Conservation (phyloP, 2,888 invertebrate genomes). For the Lasioglossum leucozonium region DNA sequence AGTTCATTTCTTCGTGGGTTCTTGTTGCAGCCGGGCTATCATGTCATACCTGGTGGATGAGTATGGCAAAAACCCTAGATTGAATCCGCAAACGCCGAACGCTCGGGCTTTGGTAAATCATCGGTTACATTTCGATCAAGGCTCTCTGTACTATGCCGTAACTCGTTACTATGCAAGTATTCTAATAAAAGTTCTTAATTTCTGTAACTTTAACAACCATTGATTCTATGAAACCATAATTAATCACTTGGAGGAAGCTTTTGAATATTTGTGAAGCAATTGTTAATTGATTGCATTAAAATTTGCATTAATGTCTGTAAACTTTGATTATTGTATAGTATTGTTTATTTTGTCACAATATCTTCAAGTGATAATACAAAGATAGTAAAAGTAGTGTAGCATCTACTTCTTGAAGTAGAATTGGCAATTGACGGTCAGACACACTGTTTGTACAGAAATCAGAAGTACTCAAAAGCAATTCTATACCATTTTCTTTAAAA, state of each 20-base stretch:
- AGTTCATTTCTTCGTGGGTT: background rate
- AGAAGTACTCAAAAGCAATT: background rate
- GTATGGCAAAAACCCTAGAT: constrained; percentile 83
- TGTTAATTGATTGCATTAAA: too few relatives aligned
- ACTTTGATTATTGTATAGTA: too few relatives aligned
- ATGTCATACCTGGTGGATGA: constrained; percentile 84
- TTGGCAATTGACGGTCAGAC: background rate
- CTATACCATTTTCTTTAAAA: background rate
- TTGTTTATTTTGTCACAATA: too few relatives aligned
- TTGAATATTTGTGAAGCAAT: background rate
- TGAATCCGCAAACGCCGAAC: constrained; percentile 84
- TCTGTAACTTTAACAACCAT: background rate
- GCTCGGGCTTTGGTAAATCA: constrained; percentile 84
- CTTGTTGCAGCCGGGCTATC: constrained; percentile 83
- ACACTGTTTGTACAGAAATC: background rate
- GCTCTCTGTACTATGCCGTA: constrained; percentile 80
- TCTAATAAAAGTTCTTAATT: background rate
- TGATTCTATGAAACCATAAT: background rate
- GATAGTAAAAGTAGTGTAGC: too few relatives aligned
- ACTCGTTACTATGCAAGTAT: constrained; percentile 86
- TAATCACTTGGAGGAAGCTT: background rate
- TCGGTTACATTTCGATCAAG: constrained; percentile 83
- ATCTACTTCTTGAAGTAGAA: too few relatives aligned
- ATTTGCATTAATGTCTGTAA: too few relatives aligned
- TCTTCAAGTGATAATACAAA: too few relatives aligned